Evolutionary conservation across 2,888 invertebrate species (phyloP).

Genomic region (Steromphala cineraria): DNA sequence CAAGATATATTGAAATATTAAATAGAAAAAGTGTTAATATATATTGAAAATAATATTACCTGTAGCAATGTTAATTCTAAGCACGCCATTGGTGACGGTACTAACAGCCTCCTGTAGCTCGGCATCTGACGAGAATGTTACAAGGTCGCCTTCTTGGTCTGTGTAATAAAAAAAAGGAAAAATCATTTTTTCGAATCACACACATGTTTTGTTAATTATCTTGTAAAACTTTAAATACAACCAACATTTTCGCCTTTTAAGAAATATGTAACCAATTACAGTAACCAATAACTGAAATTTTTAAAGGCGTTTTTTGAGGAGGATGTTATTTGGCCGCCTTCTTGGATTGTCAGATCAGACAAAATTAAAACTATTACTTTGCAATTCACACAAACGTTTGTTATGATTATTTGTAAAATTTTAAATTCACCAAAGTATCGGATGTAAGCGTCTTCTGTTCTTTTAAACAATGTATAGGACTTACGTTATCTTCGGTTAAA

Average conservation of each 20-base stretch:
- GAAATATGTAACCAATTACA: too few relatives aligned
- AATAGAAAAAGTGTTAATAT: too few relatives aligned
- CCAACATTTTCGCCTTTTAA: too few relatives aligned
- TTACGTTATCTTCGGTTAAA: too few relatives aligned
- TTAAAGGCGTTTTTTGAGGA: slow-evolving; percentile 82
- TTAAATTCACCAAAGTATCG: background rate
- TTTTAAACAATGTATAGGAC: too few relatives aligned
- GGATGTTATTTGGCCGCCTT: slow-evolving; percentile 81
- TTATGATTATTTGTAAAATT: background rate
- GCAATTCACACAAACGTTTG: background rate
- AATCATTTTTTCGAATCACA: too few relatives aligned
- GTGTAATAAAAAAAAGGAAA: slow-evolving; percentile 41
- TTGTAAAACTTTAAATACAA: too few relatives aligned
- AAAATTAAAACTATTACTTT: background rate
- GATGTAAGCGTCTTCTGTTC: too few relatives aligned
- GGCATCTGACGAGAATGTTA: slow-evolving; percentile 81
- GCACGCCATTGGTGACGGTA: background rate
- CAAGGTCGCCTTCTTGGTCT: slow-evolving; percentile 82
- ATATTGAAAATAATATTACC: too few relatives aligned
- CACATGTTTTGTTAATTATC: too few relatives aligned
- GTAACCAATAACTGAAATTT: too few relatives aligned
- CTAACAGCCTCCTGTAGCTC: slow-evolving; percentile 80
- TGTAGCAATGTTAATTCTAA: background rate
- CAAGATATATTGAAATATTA: too few relatives aligned
- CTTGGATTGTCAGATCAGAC: slow-evolving; percentile 77